Evolutionary conservation across 1,140 invertebrate genomes (phyloP), one percentile per base, ranked within the genome.

Genomic region (Nautilus pompilius): DNA sequence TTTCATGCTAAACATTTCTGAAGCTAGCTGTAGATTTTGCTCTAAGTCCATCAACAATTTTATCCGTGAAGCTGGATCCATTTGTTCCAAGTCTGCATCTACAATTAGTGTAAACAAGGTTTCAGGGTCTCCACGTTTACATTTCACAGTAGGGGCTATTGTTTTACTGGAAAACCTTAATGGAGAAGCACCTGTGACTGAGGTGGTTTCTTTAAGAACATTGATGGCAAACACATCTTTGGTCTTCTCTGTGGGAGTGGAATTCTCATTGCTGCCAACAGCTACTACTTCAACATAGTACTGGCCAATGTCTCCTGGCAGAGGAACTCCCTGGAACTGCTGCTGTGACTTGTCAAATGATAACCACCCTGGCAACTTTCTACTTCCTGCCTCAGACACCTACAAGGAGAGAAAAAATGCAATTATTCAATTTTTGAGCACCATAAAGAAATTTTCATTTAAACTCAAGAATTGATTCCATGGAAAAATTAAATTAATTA

Each of bases 261-360:
- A 26, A 24, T 68, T 67, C n/a, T 36, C 15, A 36, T 58, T 36
- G 15, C n/a, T 6, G 46, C 68, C 65, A 20, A 24, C 60, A 29
- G 77, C 81, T 2, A 85, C 59, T 4, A 89, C 87, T 71, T 88
- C 84, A 36, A 90, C 78, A 56, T 85, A 83, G 72, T 87, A 81
- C 36, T 85, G 82, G 10, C 87, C 87, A 1, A 85, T 65, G 68
- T 89, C 87, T 46, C 82, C 77, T 28, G 82, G 82, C 8, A 80
- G 74, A 5, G 89, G 87, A 28, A 89, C 84, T 13, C 88, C 88
- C 68, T 84, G 74, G 22, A 89, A 73, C 0, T 81, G 74, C 32
- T 83, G 76, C 8, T 72, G 77, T 26, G 67, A 63, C 2, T 62
- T 36, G 53, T 84, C 75, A 66, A 83, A 85, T 20, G 72, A 62